These are phyloP conservation scores for Remorina albescens DNA, from an alignment of 2,797 vertebrate genomes.

Conservation along the genomic window DNA sequence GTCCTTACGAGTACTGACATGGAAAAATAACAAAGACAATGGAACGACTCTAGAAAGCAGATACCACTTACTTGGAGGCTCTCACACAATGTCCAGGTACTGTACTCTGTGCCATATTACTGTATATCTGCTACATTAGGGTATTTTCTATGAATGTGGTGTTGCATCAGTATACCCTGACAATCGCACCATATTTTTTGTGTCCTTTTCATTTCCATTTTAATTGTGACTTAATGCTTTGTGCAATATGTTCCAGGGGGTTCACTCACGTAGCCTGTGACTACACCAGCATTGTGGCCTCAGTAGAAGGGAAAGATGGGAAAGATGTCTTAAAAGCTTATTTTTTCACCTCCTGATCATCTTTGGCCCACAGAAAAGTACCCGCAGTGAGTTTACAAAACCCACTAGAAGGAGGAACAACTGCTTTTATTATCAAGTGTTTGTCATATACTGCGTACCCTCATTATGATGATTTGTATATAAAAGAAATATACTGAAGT, in stretches of 20 bases:
- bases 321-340: constrained; percentile 85
- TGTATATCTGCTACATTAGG: no score
- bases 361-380: not conserved
- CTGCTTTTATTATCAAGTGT: constrained; percentile 46
- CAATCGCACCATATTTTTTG: not conserved
- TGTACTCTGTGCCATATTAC: not conserved
- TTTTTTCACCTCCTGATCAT: constrained; percentile 77
- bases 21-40: constrained; percentile 77
- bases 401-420: not conserved
- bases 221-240: not conserved
- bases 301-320: constrained; percentile 77
- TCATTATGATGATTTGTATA: constrained; percentile 5
- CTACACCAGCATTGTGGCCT: constrained; percentile 84
- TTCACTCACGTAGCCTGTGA: constrained; percentile 83
- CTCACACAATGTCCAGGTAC: constrained; percentile 84
- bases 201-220: not conserved
- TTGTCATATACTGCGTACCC: not conserved
- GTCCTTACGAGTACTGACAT: constrained; percentile 80
- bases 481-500: constrained; percentile 37
- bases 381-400: constrained; percentile 19
- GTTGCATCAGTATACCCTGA: not conserved
- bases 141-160: not conserved
- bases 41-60: constrained; percentile 77
- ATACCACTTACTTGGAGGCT: constrained; percentile 84
- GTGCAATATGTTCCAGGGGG: constrained; percentile 69